phyloP scores from a whole-genome alignment of 2,888 invertebrate species.

The Tetramorium bicarinatum region DNA sequence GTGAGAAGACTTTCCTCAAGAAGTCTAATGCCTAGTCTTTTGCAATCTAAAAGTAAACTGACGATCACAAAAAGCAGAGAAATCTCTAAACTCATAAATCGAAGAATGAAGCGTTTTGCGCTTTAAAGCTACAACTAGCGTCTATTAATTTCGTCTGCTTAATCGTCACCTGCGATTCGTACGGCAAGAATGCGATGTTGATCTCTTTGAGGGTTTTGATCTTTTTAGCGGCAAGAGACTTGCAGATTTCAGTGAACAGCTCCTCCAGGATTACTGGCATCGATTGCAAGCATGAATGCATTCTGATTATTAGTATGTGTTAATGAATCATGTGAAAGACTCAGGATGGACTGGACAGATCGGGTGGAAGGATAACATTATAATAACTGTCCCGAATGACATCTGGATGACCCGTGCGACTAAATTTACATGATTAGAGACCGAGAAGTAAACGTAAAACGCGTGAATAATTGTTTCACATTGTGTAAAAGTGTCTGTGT shows the following conservation, averaged over 20 bases:
- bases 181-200: constrained; percentile 99
- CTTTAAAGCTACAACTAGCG: constrained; percentile 58
- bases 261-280: constrained; percentile 96
- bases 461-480: constrained; percentile 23
- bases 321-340: constrained; percentile 60
- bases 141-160: constrained; percentile 61
- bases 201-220: constrained; percentile 99
- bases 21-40: constrained; percentile 67
- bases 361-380: constrained; percentile 34
- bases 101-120: constrained; percentile 46
- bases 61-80: constrained; percentile 34
- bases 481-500: neutral
- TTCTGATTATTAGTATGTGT: constrained; percentile 79
- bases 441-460: constrained; percentile 49
- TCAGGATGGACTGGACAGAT: constrained; percentile 41
- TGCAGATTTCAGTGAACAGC: constrained; percentile 98
- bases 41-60: constrained; percentile 48
- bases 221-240: constrained; percentile 97
- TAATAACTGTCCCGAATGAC: constrained; percentile 48
- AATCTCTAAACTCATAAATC: constrained; percentile 40
- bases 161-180: constrained; percentile 96
- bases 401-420: constrained; percentile 47
- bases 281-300: constrained; percentile 83
- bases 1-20: constrained; percentile 25
- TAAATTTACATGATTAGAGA: constrained; percentile 54